Evolutionary conservation across 2,888 invertebrate genomes (phyloP), one percentile per base, ranked within the genome.

Genomic region (Cryptosula pallasiana): DNA sequence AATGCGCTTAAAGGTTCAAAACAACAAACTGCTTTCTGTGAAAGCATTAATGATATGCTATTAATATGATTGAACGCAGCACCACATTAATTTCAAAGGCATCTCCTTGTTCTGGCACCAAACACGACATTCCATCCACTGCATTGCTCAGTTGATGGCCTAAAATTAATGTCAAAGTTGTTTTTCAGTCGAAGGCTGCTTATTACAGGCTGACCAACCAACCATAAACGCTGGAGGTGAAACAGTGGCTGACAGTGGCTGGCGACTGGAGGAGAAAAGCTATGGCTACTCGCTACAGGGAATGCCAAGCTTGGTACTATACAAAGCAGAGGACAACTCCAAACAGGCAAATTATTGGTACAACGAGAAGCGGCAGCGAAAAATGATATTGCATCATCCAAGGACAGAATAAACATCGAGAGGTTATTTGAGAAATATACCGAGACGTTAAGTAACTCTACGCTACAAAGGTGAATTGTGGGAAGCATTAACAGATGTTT

Each of bases 11-110:
- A 57, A 16, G 57, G 57, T 57, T 57, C 57, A 57, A 16, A 57
- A 57, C 57, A 57, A 57, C 57, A 57, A 57, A 57, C 57, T 57
- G 5, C 57, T 57, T 57, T 57, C 57, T 57, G 57, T 57, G 57
- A 57, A 57, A 57, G 57, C 57, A 16, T 57, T 57, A 57, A 57
- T 25, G 57, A 57, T 57, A 57, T 57, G 57, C 57, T 57, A 57
- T 57, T 57, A 57, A 57, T 25, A 25, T 23, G 57, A 57, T 57
- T 57, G 57, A 57, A 57, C 25, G 57, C 57, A 57, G 57, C 57
- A 57, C 23, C 57, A 57, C 57, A 57, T 57, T 57, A 57, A 57
- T 57, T 57, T 57, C 57, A 57, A 57, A 57, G 57, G 57, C 57
- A 57, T 57, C 57, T 25, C 5, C 25, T 57, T n/a, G 5, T 57